Percentiles rank a stretch among this genome's conserved stretches.
These are phyloP conservation scores for Borostomias antarcticus DNA, from an alignment of 2,797 vertebrate genomes.

Conservation along the genomic window DNA sequence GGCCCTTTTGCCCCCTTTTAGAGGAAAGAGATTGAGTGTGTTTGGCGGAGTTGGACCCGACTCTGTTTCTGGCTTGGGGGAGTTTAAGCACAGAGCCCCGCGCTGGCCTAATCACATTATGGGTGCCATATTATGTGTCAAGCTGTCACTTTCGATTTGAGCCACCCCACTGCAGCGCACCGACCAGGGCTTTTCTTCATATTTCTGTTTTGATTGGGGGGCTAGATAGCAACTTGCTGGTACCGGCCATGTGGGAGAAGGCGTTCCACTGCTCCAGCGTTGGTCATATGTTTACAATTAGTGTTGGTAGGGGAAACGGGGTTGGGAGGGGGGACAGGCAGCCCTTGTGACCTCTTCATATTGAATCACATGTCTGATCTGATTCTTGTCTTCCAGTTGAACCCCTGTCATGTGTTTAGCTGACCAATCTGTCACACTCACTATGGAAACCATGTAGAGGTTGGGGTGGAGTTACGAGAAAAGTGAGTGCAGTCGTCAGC, in stretches of 20 bases:
- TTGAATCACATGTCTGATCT: conserved; percentile 74
- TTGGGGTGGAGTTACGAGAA: conserved; percentile 2
- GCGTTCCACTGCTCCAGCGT: conserved; percentile 40
- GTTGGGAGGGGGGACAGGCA: conserved; percentile 35
- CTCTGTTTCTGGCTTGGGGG: conserved; percentile 64
- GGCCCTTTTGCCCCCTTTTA: conserved; percentile 53
- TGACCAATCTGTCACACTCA: conserved; percentile 69
- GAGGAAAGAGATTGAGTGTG: conserved; percentile 61
- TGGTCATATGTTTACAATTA: conserved; percentile 78
- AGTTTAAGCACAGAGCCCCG: conserved; percentile 73
- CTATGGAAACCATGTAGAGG: conserved; percentile 46
- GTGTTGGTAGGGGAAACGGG: conserved; percentile 39
- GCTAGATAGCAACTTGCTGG: conserved; percentile 64
- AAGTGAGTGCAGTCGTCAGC: not conserved
- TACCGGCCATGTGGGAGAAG: conserved; percentile 36
- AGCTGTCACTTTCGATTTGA: conserved; percentile 85
- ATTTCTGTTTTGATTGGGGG: conserved; percentile 76
- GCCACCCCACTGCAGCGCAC: conserved; percentile 55
- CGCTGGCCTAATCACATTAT: conserved; percentile 83
- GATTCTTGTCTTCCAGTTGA: conserved; percentile 70
- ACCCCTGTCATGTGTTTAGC: conserved; percentile 72
- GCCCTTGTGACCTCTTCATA: conserved; percentile 68
- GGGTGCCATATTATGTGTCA: conserved; percentile 84
- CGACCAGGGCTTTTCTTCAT: conserved; percentile 61
- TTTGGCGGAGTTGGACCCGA: conserved; percentile 74